phyloP scores from a whole-genome alignment of 2,113 vertebrate genomes.

The cattle (Bos taurus) region DNA sequence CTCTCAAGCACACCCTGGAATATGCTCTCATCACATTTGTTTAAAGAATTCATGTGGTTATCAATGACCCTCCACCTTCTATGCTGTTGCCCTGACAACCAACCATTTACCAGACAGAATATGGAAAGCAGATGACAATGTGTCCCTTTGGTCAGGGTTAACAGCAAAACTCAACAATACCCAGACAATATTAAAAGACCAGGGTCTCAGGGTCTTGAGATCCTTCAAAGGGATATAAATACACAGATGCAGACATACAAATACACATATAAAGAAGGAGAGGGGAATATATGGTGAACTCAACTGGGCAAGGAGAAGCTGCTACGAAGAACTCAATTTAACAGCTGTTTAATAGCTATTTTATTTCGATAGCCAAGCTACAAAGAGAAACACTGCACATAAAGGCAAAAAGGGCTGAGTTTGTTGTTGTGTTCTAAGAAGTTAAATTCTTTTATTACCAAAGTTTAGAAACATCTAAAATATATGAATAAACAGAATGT shows the following conservation, averaged over 20 bases:
- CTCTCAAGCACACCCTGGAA: constrained; percentile 59
- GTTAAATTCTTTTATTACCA: background rate
- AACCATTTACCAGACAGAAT: constrained; percentile 72
- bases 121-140: constrained; percentile 57
- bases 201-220: background rate
- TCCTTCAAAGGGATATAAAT: background rate
- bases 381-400: background rate
- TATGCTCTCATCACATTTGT: constrained; percentile 64
- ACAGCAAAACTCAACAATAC: constrained; percentile 39
- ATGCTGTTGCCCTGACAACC: constrained; percentile 71
- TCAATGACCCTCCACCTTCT: constrained; percentile 67
- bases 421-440: background rate
- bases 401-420: background rate
- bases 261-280: background rate
- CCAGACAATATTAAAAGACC: constrained; percentile 64
- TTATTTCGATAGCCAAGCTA: background rate
- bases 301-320: background rate
- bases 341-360: background rate
- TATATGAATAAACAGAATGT: background rate
- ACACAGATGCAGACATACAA: background rate
- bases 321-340: background rate
- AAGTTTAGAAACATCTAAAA: background rate
- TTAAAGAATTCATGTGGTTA: constrained; percentile 73
- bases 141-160: constrained; percentile 53
- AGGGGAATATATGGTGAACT: background rate